phyloP scores from a whole-genome alignment of 2,888 invertebrate species.

The Campopleginae sp. region DNA sequence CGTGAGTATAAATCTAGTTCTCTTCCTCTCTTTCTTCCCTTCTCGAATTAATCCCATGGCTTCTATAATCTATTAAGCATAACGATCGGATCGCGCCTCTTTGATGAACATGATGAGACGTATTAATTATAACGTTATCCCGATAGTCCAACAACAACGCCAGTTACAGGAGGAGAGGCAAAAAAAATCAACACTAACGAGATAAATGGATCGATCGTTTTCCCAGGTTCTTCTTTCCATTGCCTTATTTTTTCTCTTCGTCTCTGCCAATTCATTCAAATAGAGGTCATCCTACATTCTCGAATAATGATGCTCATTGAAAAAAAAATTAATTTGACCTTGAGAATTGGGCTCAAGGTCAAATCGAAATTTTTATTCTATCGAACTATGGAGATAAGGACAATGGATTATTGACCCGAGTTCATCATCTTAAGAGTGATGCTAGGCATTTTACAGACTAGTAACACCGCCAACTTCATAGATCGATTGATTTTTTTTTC shows the following conservation, averaged over 20 bases:
- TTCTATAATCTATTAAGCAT: constrained; percentile 54
- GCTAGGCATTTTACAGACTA: not conserved
- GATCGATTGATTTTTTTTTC: not conserved
- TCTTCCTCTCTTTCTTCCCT: constrained; percentile 13
- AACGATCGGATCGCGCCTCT: constrained; percentile 51
- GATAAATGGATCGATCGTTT: constrained; percentile 11
- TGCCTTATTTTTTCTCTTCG: constrained; percentile 8
- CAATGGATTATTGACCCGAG: not conserved
- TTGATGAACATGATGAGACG: constrained; percentile 32
- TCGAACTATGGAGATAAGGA: not conserved
- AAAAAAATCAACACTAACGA: not conserved
- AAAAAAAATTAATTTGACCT: not conserved
- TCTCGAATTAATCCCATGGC: constrained; percentile 26
- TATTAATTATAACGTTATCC: constrained; percentile 51
- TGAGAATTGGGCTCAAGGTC: not conserved
- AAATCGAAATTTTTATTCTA: not conserved
- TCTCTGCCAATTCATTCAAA: constrained; percentile 32
- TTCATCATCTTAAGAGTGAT: not conserved
- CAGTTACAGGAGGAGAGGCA: not conserved
- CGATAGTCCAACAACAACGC: not conserved
- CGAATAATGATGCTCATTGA: not conserved
- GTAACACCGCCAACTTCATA: not conserved
- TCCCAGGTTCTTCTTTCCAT: not conserved
- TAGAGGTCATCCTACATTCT: constrained; percentile 52
- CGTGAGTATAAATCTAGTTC: not conserved